Percentiles rank a stretch among this genome's conserved stretches.
phyloP scores from a whole-genome alignment of 2,888 invertebrate genomes.

The Tholera decimalis region DNA sequence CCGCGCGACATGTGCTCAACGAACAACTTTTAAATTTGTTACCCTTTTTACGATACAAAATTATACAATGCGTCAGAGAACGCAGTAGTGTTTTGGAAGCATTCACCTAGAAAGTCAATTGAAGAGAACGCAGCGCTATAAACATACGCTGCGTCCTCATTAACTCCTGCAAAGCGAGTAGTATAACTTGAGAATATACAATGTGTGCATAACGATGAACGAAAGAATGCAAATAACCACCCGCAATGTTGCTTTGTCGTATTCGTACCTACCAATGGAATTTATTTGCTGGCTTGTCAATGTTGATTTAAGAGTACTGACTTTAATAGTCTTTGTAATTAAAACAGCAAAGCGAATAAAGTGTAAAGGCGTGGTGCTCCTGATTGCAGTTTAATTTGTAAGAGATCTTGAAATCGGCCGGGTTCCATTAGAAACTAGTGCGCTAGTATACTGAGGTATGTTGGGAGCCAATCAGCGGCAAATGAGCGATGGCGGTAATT shows the following conservation, averaged over 20 bases:
- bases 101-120: slow-evolving; percentile 57
- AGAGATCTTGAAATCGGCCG: slow-evolving; percentile 60
- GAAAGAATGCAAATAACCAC: slow-evolving; percentile 50
- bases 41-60: slow-evolving; percentile 85
- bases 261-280: slow-evolving; percentile 37
- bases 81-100: slow-evolving; percentile 44
- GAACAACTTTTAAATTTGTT: slow-evolving; percentile 83
- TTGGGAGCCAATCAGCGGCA: slow-evolving; percentile 84
- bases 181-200: slow-evolving; percentile 35
- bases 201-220: slow-evolving; percentile 33
- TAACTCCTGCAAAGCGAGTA: slow-evolving; percentile 30
- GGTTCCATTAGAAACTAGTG: slow-evolving; percentile 62
- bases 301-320: slow-evolving; percentile 58
- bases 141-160: slow-evolving; percentile 44
- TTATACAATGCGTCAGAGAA: slow-evolving; percentile 71
- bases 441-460: slow-evolving; percentile 58
- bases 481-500: slow-evolving; percentile 89
- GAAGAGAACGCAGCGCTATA: slow-evolving; percentile 28
- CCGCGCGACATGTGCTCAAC: slow-evolving; percentile 85
- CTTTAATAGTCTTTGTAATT: slow-evolving; percentile 66
- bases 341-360: slow-evolving; percentile 60
- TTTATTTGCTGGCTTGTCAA: slow-evolving; percentile 59
- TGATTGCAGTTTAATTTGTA: slow-evolving; percentile 30
- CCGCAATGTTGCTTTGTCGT: slow-evolving; percentile 25
- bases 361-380: slow-evolving; percentile 21